Percentiles rank a stretch among this genome's conserved stretches.
phyloP scores from a whole-genome alignment of 35 echinoderm and acorn worm genomes.

The Strongylocentrotus purpuratus region DNA sequence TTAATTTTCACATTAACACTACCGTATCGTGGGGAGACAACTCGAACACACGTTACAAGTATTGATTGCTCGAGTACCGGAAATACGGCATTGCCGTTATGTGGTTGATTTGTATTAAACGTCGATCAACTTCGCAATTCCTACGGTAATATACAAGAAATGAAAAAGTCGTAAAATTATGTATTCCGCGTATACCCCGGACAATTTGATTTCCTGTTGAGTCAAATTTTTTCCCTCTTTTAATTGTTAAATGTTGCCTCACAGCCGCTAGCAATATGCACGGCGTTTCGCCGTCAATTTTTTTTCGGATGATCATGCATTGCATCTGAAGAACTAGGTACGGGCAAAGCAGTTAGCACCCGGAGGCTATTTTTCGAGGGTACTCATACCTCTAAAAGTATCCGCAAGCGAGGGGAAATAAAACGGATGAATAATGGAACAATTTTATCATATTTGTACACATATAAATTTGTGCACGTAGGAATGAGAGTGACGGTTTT shows the following conservation, averaged over 20 bases:
- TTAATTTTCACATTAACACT: no score
- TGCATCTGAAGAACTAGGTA: not conserved
- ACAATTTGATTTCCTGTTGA: no score
- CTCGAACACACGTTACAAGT: no score
- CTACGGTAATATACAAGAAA: no score
- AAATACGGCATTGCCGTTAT: no score
- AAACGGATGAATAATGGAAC: conserved; percentile 11
- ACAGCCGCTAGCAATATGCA: not conserved
- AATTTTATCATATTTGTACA: not conserved
- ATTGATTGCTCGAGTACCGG: no score
- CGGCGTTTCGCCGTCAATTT: no score
- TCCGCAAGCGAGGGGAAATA: not conserved
- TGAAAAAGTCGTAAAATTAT: no score
- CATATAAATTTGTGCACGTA: not conserved
- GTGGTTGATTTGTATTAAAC: no score
- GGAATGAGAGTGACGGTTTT: not conserved
- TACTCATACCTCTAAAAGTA: not conserved
- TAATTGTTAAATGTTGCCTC: not conserved
- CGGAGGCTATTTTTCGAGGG: not conserved
- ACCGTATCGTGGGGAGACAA: no score
- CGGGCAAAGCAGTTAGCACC: not conserved
- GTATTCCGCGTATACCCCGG: no score
- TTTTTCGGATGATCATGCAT: not conserved
- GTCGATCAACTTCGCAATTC: no score
- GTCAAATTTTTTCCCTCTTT: not conserved